These are phyloP conservation scores for Melospiza georgiana DNA, from an alignment of 2,113 vertebrate genomes.

Conservation along the genomic window DNA sequence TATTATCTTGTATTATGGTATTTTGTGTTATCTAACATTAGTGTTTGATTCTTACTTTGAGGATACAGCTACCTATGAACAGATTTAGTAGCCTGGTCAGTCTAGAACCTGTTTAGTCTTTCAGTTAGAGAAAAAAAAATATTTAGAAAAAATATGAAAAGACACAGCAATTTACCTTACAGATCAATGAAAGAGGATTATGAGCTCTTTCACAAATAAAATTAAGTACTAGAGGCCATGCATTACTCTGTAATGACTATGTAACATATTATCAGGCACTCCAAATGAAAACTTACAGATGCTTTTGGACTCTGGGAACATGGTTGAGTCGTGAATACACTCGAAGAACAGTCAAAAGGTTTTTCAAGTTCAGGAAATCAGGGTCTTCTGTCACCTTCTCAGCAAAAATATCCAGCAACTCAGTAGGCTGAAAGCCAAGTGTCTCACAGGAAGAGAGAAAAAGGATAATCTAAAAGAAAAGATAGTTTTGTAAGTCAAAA, in stretches of 20 bases:
- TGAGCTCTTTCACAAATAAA: background rate
- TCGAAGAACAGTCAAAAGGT: conserved; percentile 74
- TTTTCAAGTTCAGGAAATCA: conserved; percentile 71
- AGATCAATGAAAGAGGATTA: background rate
- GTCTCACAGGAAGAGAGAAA: conserved; percentile 77
- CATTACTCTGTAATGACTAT: background rate
- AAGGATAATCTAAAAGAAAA: conserved; percentile 76
- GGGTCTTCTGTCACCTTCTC: conserved; percentile 76
- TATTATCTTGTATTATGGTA: background rate
- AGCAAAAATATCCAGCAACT: conserved; percentile 79
- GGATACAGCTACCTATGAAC: background rate
- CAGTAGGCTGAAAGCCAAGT: conserved; percentile 75
- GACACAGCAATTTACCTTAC: background rate
- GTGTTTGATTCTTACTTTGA: background rate
- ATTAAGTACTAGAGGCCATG: background rate
- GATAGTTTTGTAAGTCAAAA: background rate
- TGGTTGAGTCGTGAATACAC: conserved; percentile 85
- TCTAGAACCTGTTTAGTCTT: background rate
- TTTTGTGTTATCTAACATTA: background rate
- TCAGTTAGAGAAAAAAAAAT: background rate
- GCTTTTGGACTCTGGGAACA: conserved; percentile 52
- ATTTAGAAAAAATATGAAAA: background rate
- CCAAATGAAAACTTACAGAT: conserved; percentile 74
- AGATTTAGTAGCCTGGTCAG: background rate
- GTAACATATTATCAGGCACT: background rate